Conservation (phyloP, 2,113 vertebrate genomes). For the Apaloderma vittatum region DNA sequence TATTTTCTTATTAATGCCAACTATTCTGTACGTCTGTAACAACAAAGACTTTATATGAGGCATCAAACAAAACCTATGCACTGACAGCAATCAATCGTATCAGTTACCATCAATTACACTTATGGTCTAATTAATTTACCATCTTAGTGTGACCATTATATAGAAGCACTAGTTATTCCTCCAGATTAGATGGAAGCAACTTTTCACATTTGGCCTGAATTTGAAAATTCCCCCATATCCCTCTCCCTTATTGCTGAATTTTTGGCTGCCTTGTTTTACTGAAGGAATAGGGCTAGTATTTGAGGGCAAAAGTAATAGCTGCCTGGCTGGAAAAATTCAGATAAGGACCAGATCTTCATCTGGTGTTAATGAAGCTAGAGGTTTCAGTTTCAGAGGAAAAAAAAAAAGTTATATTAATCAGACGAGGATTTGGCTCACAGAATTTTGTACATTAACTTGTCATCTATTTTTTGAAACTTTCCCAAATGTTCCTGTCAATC, state of each 20-base stretch:
- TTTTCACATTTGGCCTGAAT: background rate
- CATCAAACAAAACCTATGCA: background rate
- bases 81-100: background rate
- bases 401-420: conserved; percentile 31
- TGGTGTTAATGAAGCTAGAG: conserved; percentile 52
- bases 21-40: background rate
- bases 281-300: conserved; percentile 29
- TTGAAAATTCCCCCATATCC: background rate
- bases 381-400: conserved; percentile 35
- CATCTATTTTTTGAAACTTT: conserved; percentile 12
- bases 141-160: background rate
- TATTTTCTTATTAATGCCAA: background rate
- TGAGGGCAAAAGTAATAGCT: conserved; percentile 37
- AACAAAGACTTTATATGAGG: background rate
- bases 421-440: conserved; percentile 41
- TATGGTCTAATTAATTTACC: background rate
- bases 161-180: background rate
- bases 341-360: conserved; percentile 59
- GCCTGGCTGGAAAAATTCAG: conserved; percentile 53
- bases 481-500: background rate
- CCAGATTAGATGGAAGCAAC: background rate
- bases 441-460: conserved; percentile 10
- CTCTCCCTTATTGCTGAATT: background rate
- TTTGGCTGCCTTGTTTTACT: conserved; percentile 46
- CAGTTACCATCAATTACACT: background rate